phyloP scores from a whole-genome alignment of 2,888 invertebrate species.

The Cybosia mesomella region DNA sequence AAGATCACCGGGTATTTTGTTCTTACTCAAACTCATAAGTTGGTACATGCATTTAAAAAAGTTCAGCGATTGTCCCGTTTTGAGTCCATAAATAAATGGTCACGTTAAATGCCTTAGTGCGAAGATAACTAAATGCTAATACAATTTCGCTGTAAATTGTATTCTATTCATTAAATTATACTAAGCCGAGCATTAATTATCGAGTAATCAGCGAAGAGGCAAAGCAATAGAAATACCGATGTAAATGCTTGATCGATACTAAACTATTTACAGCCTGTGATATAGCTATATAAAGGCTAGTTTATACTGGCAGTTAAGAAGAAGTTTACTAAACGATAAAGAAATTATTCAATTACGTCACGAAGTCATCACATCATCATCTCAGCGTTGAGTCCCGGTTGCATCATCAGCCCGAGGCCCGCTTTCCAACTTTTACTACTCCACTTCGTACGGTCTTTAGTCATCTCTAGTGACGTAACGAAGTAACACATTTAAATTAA shows the following conservation, averaged over 20 bases:
- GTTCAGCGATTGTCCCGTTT: background rate
- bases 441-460: too few species aligned
- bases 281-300: slow-evolving; percentile 2
- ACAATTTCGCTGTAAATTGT: slow-evolving; percentile 34
- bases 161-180: slow-evolving; percentile 42
- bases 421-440: too few species aligned
- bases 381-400: too few species aligned
- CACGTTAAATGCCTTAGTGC: slow-evolving; percentile 6
- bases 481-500: too few species aligned
- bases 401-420: too few species aligned
- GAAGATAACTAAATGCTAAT: slow-evolving; percentile 38
- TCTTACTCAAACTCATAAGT: background rate
- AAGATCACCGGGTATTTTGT: too few species aligned
- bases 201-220: slow-evolving; percentile 58
- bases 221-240: slow-evolving; percentile 63
- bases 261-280: slow-evolving; percentile 22
- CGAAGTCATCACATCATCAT: too few species aligned
- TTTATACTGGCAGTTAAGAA: background rate
- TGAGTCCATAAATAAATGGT: background rate
- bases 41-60: background rate
- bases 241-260: slow-evolving; percentile 63
- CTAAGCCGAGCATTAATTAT: slow-evolving; percentile 55
- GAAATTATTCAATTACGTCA: too few species aligned
- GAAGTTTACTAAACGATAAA: background rate
- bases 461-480: too few species aligned